Percentiles rank a stretch among this genome's conserved stretches.
phyloP scores from a whole-genome alignment of 2,888 invertebrate species.

The Apodemia hepburni region DNA sequence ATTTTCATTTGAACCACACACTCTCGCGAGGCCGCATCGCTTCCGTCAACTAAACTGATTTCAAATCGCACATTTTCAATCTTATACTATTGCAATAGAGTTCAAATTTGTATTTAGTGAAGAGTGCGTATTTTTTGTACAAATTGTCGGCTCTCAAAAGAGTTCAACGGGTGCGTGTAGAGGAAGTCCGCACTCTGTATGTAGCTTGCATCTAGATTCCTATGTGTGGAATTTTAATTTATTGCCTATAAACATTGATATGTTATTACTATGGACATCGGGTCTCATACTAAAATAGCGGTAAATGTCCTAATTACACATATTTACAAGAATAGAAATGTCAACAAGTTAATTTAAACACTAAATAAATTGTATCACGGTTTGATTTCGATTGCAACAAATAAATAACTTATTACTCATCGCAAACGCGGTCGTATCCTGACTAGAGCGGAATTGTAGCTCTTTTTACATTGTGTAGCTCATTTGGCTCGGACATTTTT shows the following conservation, averaged over 20 bases:
- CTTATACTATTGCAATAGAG: conserved; percentile 33
- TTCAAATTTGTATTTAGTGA: conserved; percentile 27
- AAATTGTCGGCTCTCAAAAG: conserved; percentile 49
- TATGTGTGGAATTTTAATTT: conserved; percentile 31
- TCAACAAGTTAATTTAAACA: no score
- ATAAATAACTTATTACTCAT: no score
- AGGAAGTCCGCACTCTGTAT: conserved; percentile 52
- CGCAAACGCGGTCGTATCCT: no score
- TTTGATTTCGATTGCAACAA: no score
- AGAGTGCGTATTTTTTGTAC: conserved; percentile 41
- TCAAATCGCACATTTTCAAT: conserved; percentile 30
- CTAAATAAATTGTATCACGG: no score
- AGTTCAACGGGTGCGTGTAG: conserved; percentile 56
- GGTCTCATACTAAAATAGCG: no score
- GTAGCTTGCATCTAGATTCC: conserved; percentile 38
- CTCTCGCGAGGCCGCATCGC: conserved; percentile 51
- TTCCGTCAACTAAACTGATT: conserved; percentile 48
- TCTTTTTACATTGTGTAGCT: no score
- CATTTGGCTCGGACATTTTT: no score
- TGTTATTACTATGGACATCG: no score
- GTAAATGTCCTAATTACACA: no score
- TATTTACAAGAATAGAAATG: no score
- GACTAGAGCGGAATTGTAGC: no score
- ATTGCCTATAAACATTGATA: conserved; percentile 23
- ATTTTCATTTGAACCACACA: conserved; percentile 40